These are phyloP conservation scores for Heptranchias perlo DNA, from an alignment of 2,113 vertebrate genomes.

Conservation along the genomic window DNA sequence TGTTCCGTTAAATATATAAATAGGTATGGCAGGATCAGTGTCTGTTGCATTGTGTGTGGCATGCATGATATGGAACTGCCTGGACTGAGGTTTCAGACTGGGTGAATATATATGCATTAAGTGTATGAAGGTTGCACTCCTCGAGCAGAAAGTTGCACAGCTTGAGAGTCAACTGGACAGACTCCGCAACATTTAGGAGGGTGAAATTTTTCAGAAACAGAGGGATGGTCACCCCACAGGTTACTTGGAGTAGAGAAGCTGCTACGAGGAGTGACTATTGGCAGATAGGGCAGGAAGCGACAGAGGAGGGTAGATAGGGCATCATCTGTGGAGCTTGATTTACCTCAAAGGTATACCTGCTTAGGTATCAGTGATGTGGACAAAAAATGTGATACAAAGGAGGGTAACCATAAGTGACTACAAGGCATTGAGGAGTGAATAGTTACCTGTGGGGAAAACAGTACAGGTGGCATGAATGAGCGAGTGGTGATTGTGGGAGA, in stretches of 20 bases:
- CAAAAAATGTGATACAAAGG: not conserved
- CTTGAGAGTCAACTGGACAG: not conserved
- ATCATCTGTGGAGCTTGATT: not conserved
- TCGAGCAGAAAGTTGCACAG: not conserved
- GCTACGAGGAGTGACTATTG: not conserved
- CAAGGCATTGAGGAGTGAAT: too few relatives aligned
- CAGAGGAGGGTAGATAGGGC: not conserved
- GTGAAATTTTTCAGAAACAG: not conserved
- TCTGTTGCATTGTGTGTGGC: not conserved
- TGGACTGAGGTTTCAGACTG: not conserved
- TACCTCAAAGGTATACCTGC: not conserved
- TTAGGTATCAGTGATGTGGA: not conserved
- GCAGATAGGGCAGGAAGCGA: not conserved
- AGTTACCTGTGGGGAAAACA: not conserved
- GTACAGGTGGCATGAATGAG: not conserved
- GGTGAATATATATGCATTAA: not conserved
- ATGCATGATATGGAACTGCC: not conserved
- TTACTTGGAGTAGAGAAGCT: not conserved
- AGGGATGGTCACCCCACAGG: not conserved
- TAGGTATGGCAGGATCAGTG: not conserved
- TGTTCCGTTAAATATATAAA: not conserved
- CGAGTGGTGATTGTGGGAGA: not conserved
- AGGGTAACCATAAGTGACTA: not conserved
- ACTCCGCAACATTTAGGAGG: not conserved
- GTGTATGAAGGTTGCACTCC: not conserved